Evolutionary conservation across 2,888 invertebrate genomes (phyloP), one percentile per base, ranked within the genome.

Genomic region (Criorhina ranunculi): DNA sequence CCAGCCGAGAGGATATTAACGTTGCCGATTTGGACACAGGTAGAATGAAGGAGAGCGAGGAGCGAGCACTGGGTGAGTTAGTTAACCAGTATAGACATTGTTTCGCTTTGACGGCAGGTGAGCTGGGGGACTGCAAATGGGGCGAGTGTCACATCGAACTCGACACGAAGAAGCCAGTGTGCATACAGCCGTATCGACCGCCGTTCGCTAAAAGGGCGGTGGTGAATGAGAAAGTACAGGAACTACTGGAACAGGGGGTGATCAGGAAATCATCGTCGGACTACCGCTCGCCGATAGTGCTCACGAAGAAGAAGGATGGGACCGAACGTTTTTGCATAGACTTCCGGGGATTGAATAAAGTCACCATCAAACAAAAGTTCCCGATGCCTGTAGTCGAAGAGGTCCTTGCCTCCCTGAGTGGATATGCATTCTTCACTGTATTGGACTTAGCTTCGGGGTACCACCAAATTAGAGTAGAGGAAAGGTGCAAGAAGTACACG

Each of bases 321-420:
- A 62, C 51, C 5, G 60, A 62, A 31, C 24, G 64, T 2, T 55
- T 75, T n/a, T 75, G 62, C 17, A 75, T 75, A 11, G 73, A 64
- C 9, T 75, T 29, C 6, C 31, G 31, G 6, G 46, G 3, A 0
- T 29, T 51, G 0, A 51, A 29, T 5, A 51, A 51, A 7, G 6
- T 29, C 2, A 29, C 49, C 5, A 3, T n/a, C 5, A 49, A 49
- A n/a, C 5, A 5, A n/a, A 49, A 24, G 7, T 29, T 29, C 6
- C 49, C 49, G 0, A 49, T 29, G 51, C 51, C 51, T 0, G 29
- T 51, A 51, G 7, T 55, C 5, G 51, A 51, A 2, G 35, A 55
- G 11, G 15, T 55, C 4, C 17, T 35, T 5, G 2, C 49, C 5
- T 49, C 49, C 11, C 8, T 49, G 11, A 15, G 8, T 5, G 31